Conservation (phyloP, 2,797 vertebrate species). For the Epinephelus malabaricus region DNA sequence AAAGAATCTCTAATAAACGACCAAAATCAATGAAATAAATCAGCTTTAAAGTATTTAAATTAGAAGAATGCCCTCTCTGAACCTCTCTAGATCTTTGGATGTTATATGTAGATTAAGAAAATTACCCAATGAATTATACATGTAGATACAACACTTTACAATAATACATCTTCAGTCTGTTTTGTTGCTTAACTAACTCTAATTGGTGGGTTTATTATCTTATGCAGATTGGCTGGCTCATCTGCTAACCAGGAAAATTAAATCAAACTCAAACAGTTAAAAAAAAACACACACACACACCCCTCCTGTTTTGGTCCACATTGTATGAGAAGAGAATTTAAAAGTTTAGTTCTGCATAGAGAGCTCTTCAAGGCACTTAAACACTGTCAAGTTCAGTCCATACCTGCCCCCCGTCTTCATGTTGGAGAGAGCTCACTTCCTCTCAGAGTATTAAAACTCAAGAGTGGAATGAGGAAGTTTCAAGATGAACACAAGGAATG, state of each 20-base stretch:
- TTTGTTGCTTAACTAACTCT: conserved; percentile 21
- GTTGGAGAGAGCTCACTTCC: conserved; percentile 30
- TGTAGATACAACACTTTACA: conserved; percentile 32
- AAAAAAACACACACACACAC: background rate
- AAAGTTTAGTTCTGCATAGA: conserved; percentile 18
- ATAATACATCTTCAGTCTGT: conserved; percentile 24
- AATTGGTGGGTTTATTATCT: conserved; percentile 1
- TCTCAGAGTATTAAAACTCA: conserved; percentile 22
- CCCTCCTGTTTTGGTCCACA: conserved; percentile 21
- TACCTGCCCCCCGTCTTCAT: conserved; percentile 3
- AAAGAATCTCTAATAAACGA: conserved; percentile 49
- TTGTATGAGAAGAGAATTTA: conserved; percentile 25
- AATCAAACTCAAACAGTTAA: conserved; percentile 36
- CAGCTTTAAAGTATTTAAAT: conserved; percentile 52
- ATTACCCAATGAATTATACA: conserved; percentile 23
- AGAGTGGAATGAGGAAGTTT: conserved; percentile 26
- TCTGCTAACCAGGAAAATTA: conserved; percentile 19
- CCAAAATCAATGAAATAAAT: conserved; percentile 59
- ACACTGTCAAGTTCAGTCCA: conserved; percentile 32
- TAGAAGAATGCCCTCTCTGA: conserved; percentile 37
- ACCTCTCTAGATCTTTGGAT: conserved; percentile 27
- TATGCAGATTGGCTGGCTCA: conserved; percentile 5
- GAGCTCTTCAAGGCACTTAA: conserved; percentile 57
- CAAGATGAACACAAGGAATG: conserved; percentile 21
- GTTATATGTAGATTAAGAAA: conserved; percentile 32